These are phyloP conservation scores for Parnassius apollo DNA, from an alignment of 2,888 invertebrate genomes.

Conservation along the genomic window DNA sequence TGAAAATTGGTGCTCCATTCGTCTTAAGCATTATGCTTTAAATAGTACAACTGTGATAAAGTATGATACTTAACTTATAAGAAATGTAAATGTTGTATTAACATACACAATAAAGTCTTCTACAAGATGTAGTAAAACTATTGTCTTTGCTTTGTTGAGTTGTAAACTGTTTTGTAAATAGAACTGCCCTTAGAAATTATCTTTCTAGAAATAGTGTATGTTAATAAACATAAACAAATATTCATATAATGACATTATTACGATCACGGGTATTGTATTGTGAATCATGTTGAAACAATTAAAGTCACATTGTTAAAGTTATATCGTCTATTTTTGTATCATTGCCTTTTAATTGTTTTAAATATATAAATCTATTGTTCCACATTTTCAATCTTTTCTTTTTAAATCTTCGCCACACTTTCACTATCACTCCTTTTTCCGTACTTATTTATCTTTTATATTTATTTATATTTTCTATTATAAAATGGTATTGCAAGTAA, in stretches of 20 bases:
- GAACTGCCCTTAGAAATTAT: not conserved
- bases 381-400: constrained; percentile 31
- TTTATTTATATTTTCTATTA: not conserved
- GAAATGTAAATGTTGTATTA: constrained; percentile 9
- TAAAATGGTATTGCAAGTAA: constrained; percentile 1
- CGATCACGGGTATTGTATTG: constrained; percentile 27
- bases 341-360: constrained; percentile 40
- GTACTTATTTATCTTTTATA: not conserved
- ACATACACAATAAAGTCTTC: constrained; percentile 23
- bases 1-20: constrained; percentile 18
- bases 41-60: constrained; percentile 28
- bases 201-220: constrained; percentile 6
- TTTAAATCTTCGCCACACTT: constrained; percentile 19
- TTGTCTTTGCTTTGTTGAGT: not conserved
- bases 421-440: not conserved
- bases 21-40: constrained; percentile 13
- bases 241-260: constrained; percentile 5
- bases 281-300: constrained; percentile 33
- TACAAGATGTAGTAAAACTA: constrained; percentile 13
- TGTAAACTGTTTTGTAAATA: not conserved
- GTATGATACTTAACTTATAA: constrained; percentile 17
- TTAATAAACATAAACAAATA: constrained; percentile 4
- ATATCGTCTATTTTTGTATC: constrained; percentile 56
- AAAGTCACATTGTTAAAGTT: constrained; percentile 42
- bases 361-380: constrained; percentile 37